These are phyloP conservation scores for Rhodinocichla rosea DNA, from an alignment of 2,113 vertebrate genomes.

Conservation along the genomic window DNA sequence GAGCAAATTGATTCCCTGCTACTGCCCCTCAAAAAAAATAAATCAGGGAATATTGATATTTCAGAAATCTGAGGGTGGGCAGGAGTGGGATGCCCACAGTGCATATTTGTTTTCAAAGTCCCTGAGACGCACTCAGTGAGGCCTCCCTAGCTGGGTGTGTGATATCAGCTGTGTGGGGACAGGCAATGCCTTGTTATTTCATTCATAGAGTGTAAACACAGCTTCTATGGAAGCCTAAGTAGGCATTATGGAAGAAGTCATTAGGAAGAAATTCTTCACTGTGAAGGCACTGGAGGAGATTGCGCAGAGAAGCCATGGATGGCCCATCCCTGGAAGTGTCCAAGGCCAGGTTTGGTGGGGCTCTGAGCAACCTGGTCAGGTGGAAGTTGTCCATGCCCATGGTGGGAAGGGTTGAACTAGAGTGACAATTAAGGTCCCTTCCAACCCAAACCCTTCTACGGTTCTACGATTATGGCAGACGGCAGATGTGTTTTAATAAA, in stretches of 20 bases:
- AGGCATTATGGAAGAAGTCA: not conserved
- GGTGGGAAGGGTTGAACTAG: not conserved
- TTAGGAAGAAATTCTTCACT: not conserved
- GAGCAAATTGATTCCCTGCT: not conserved
- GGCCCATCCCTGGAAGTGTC: not conserved
- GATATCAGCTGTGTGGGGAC: not conserved
- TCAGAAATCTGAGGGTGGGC: not conserved
- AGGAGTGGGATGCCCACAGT: not conserved
- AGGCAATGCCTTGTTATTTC: not conserved
- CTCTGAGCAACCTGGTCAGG: not conserved
- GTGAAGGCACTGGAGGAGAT: not conserved
- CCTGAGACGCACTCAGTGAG: not conserved
- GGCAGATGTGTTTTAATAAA: not conserved
- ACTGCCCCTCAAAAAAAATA: rapidly evolving
- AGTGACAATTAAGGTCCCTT: not conserved
- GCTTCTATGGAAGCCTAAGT: not conserved
- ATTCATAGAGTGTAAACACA: not conserved
- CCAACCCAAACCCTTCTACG: not conserved
- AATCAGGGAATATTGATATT: not conserved
- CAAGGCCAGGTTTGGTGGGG: not conserved
- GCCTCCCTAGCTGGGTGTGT: not conserved
- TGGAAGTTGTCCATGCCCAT: not conserved
- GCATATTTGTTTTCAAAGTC: not conserved
- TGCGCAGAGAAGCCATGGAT: not conserved
- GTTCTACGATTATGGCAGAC: not conserved